Evolutionary conservation across 1,140 invertebrate genomes (phyloP).

Genomic region (Geopemphigus sp.): DNA sequence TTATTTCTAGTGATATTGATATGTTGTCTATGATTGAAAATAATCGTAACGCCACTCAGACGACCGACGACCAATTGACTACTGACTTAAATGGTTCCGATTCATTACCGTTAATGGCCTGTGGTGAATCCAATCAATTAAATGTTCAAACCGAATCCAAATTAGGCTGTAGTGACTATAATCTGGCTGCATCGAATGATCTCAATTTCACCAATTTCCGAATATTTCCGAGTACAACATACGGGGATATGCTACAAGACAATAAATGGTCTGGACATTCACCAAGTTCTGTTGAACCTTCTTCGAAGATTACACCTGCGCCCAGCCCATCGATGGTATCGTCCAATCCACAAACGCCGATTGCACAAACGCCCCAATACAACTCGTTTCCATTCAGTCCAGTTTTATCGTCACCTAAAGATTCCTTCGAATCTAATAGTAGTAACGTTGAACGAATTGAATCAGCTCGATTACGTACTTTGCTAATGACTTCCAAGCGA

Average conservation of each 20-base stretch:
- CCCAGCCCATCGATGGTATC: slow-evolving; percentile 58
- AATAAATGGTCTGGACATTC: slow-evolving; percentile 27
- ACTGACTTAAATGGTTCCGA: slow-evolving; percentile 5
- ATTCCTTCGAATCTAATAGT: slow-evolving; percentile 51
- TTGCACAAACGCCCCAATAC: slow-evolving; percentile 53
- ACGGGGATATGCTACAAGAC: not conserved
- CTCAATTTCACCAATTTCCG: slow-evolving; percentile 34
- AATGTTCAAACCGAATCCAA: slow-evolving; percentile 20
- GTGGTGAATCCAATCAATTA: not conserved
- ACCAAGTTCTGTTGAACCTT: slow-evolving; percentile 55
- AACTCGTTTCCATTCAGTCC: slow-evolving; percentile 62
- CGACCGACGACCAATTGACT: not conserved
- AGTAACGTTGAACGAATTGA: slow-evolving; percentile 56
- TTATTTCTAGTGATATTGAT: slow-evolving; percentile 22
- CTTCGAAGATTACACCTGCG: slow-evolving; percentile 57
- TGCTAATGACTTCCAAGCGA: slow-evolving; percentile 61
- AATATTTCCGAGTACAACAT: slow-evolving; percentile 22
- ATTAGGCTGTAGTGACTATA: not conserved
- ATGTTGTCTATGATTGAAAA: slow-evolving; percentile 32
- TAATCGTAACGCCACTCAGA: not conserved
- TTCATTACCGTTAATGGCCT: not conserved
- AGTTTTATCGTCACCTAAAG: slow-evolving; percentile 57
- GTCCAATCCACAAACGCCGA: slow-evolving; percentile 59
- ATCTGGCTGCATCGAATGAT: slow-evolving; percentile 14
- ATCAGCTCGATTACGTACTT: slow-evolving; percentile 66